phyloP scores from a whole-genome alignment of 2,113 vertebrate species.

The Zosterops japonicus region DNA sequence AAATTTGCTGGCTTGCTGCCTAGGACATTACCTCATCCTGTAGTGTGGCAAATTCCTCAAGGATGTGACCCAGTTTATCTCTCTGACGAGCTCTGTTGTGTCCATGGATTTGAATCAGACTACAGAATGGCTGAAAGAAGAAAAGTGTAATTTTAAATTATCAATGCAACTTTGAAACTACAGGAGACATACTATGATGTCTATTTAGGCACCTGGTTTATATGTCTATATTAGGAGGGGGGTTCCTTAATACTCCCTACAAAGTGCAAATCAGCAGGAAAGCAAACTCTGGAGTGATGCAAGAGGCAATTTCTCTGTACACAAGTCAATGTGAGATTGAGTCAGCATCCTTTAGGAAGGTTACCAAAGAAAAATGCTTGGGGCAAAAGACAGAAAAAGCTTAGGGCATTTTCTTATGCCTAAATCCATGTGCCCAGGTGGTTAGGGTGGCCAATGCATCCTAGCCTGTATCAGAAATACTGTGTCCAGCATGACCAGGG shows the following conservation, averaged over 20 bases:
- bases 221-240: accelerated
- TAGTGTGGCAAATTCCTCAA: slow-evolving; percentile 96
- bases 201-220: not conserved
- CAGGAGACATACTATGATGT: not conserved
- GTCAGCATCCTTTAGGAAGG: not conserved
- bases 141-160: not conserved
- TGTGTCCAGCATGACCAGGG: not conserved
- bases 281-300: not conserved
- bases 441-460: not conserved
- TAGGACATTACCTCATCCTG: slow-evolving; percentile 90
- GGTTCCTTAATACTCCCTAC: not conserved
- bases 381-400: not conserved
- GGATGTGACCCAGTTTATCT: slow-evolving; percentile 97
- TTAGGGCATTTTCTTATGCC: not conserved
- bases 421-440: not conserved
- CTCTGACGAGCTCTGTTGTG: slow-evolving; percentile 97
- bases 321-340: not conserved
- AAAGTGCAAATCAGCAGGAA: not conserved
- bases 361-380: not conserved
- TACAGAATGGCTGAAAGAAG: slow-evolving; percentile 92
- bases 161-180: not conserved
- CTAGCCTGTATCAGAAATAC: not conserved
- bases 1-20: not conserved
- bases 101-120: slow-evolving; percentile 97
- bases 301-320: not conserved